Evolutionary conservation across 1,140 invertebrate species (phyloP).

Genomic region (Drosophila bifasciata): DNA sequence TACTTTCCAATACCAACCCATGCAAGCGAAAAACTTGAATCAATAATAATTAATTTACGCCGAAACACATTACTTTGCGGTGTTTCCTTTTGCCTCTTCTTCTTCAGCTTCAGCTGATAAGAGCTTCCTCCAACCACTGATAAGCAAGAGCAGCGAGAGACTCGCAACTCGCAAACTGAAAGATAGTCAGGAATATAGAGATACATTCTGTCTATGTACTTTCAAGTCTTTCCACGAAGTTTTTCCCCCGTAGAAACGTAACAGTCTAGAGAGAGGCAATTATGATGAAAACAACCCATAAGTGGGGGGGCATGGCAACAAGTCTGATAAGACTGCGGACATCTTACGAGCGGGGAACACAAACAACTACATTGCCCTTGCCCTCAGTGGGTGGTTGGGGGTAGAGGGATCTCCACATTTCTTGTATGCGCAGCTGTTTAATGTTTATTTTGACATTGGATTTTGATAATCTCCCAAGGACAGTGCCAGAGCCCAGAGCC

Average conservation of each 20-base stretch:
- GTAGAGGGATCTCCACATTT: not conserved
- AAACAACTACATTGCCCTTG: constrained; percentile 26
- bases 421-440: constrained; percentile 28
- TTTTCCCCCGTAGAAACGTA: too few species aligned
- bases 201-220: constrained; percentile 4
- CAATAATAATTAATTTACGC: constrained; percentile 30
- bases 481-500: not conserved
- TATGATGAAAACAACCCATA: constrained; percentile 10
- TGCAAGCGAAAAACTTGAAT: constrained; percentile 16
- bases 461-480: constrained; percentile 21
- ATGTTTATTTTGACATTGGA: constrained; percentile 3
- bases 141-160: not conserved
- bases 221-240: constrained; percentile 9
- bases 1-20: constrained; percentile 35
- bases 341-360: constrained; percentile 5
- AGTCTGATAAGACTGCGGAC: constrained; percentile 31
- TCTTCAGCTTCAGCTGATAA: constrained; percentile 7
- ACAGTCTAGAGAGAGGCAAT: constrained; percentile 2
- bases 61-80: constrained; percentile 23
- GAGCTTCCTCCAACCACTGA: not conserved
- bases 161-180: not conserved
- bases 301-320: not conserved
- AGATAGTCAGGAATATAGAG: constrained; percentile 4
- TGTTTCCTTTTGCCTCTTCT: too few species aligned
- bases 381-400: not conserved